A percentile compares a stretch with the other conserved stretches of the same genome.
Evolutionary conservation across 2,888 invertebrate genomes (phyloP).

Genomic region (Plebejus anna): DNA sequence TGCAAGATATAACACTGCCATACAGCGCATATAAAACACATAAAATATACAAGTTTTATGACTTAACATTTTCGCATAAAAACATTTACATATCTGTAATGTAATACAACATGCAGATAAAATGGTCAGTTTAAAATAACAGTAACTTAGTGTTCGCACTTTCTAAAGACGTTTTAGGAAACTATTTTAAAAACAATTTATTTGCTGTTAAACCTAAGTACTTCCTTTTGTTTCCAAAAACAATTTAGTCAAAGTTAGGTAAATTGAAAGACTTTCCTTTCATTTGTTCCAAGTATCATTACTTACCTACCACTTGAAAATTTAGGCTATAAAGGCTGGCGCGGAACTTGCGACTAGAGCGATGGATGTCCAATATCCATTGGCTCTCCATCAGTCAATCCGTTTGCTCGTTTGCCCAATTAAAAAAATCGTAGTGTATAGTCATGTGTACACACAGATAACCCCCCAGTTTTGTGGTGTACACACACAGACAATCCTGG

Average conservation of each 20-base stretch:
- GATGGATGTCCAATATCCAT: too few relatives aligned
- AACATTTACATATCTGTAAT: not conserved
- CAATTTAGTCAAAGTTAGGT: slow-evolving; percentile 2
- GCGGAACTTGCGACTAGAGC: too few relatives aligned
- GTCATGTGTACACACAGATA: too few relatives aligned
- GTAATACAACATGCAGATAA: not conserved
- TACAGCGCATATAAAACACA: not conserved
- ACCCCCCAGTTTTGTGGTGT: too few relatives aligned
- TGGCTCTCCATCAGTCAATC: too few relatives aligned
- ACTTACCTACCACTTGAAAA: not conserved
- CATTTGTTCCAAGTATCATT: not conserved
- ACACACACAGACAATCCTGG: too few relatives aligned
- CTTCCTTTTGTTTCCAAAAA: slow-evolving; percentile 14
- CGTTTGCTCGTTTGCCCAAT: too few relatives aligned
- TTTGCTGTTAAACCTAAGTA: not conserved
- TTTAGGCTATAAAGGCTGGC: too few relatives aligned
- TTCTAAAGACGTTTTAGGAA: slow-evolving; percentile 15
- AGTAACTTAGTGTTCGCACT: slow-evolving; percentile 1
- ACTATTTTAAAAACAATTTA: slow-evolving; percentile 21
- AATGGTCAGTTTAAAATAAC: slow-evolving; percentile 5
- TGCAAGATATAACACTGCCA: not conserved
- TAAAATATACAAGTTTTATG: slow-evolving; percentile 7
- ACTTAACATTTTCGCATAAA: not conserved
- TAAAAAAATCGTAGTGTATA: too few relatives aligned
- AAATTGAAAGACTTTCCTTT: not conserved